Percentiles rank a stretch among this genome's conserved stretches.
Evolutionary conservation across 2,888 invertebrate species (phyloP).

Genomic region (Hetaerina titia): DNA sequence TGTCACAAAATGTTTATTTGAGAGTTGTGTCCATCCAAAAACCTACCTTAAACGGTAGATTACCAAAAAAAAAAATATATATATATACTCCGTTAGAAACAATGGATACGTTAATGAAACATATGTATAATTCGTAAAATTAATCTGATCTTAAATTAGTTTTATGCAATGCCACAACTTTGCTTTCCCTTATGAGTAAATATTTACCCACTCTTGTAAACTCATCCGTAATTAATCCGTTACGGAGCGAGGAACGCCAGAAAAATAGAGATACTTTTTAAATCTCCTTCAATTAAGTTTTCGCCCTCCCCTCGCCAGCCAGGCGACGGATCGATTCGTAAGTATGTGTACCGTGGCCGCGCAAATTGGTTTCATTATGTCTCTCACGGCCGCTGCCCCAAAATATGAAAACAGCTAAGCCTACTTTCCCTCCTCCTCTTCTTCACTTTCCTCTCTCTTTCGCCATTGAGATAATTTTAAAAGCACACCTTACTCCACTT

Average conservation of each 20-base stretch:
- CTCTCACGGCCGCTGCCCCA: constrained; percentile 26
- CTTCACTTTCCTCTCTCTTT: background rate
- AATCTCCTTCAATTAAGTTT: background rate
- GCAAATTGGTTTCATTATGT: constrained; percentile 63
- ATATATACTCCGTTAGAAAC: too few species aligned
- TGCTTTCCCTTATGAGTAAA: too few species aligned
- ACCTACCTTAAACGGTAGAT: too few species aligned
- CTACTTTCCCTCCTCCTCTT: background rate
- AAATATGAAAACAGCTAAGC: background rate
- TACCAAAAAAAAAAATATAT: too few species aligned
- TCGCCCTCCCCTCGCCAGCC: background rate
- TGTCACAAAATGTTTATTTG: too few species aligned
- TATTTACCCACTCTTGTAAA: too few species aligned
- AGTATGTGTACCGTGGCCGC: background rate
- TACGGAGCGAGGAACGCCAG: background rate
- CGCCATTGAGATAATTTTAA: background rate
- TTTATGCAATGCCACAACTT: too few species aligned
- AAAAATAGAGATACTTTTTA: background rate
- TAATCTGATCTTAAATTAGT: too few species aligned
- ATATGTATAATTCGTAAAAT: too few species aligned
- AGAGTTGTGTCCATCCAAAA: too few species aligned
- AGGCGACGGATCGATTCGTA: background rate
- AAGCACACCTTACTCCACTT: background rate
- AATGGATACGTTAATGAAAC: too few species aligned
- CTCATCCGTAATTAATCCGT: background rate